Percentiles rank a stretch among this genome's conserved stretches.
These are phyloP conservation scores for Nasonovia ribisnigri DNA, from an alignment of 2,888 invertebrate species.

Conservation along the genomic window DNA sequence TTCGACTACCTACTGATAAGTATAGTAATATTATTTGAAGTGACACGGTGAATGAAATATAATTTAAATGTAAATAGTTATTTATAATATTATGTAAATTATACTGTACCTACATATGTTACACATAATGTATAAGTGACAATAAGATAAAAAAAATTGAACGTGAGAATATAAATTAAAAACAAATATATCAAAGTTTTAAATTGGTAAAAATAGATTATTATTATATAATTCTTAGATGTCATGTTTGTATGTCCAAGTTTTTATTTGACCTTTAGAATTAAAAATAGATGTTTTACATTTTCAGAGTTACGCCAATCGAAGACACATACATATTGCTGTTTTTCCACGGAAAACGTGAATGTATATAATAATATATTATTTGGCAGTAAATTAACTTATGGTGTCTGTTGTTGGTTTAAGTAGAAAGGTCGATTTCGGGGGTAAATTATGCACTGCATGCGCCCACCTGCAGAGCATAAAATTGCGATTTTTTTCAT, in stretches of 20 bases:
- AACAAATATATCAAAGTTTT: background rate
- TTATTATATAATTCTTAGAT: background rate
- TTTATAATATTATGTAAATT: conserved; percentile 2
- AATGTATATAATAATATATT: background rate
- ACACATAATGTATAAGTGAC: background rate
- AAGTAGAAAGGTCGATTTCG: background rate
- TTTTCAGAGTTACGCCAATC: background rate
- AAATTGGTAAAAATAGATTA: background rate
- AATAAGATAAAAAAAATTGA: background rate
- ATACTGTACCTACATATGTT: background rate
- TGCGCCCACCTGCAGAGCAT: background rate
- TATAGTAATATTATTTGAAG: background rate
- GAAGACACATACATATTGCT: background rate
- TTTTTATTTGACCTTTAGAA: background rate
- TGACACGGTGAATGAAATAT: background rate
- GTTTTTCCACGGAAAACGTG: background rate
- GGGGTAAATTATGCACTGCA: background rate
- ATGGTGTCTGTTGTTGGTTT: background rate
- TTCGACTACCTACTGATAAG: background rate
- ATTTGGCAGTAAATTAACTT: background rate
- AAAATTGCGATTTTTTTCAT: background rate
- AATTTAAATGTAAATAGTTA: background rate
- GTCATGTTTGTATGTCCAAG: background rate
- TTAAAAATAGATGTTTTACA: background rate
- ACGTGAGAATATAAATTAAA: background rate